Base-by-base conservation (phyloP, 2,797 vertebrate genomes). In the Gorsachius magnificus region DNA sequence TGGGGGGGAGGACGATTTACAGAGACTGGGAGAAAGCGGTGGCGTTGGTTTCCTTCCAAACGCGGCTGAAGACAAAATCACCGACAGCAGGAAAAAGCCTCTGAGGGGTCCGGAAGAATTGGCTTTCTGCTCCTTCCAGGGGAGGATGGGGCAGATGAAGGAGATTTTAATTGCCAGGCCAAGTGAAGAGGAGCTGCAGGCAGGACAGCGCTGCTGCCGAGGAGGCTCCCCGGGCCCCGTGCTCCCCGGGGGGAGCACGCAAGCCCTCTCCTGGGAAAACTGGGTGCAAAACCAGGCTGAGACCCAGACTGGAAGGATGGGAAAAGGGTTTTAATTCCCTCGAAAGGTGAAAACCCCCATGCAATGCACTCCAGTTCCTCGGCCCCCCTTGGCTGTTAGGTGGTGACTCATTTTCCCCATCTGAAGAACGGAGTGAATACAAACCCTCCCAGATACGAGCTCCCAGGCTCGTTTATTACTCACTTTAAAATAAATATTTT, bases 31-130 rank as follows among this genome's bases (percentile, higher is more conserved):
- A 64, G 45, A 84, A 70, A 89, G 46, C 6, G 28, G 26, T 57
- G 1, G 4, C 53, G 19, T 35, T 87, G 94, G 57, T 87, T 94
- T 65, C 87, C 68, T 92, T 96, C 93, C 92, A 93, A 83, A 48
- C 1, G 8, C 4, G 11, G 51, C 87, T 53, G 48, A 71, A 75
- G 87, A 58, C 25, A 75, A 87, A 90, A 75, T 74, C 86, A 65
- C 28, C 3, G 7, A 48, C 61, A 83, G 78, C 69, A 63, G 83
- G 51, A 61, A 53, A 90, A 88, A 83, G n/a, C n/a, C 65, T 85
- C 16, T 1, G 2, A 43, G 38, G 36, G 71, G 24, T 72, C 83
- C 48, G 70, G 81, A 60, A 31, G 78, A 53, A 29, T 11, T 35
- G 43, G 46, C 38, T 89, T 93, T 79, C 79, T 84, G 46, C 50